phyloP scores from a whole-genome alignment of 2,797 vertebrate species.

The Pogonophryne albipinna region DNA sequence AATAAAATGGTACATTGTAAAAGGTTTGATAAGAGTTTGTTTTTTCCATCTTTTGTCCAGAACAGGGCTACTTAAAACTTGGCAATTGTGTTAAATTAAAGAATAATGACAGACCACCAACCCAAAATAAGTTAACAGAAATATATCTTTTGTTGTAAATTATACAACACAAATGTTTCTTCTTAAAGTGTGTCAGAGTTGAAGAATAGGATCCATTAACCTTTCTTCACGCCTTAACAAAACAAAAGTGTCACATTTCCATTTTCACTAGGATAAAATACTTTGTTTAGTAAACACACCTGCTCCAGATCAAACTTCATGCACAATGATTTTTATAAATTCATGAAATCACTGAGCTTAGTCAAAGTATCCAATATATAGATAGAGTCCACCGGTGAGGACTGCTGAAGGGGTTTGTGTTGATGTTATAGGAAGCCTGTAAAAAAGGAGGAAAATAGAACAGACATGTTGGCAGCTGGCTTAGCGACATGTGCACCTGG shows the following conservation, averaged over 20 bases:
- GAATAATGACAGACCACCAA: constrained; percentile 71
- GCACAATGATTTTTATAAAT: constrained; percentile 63
- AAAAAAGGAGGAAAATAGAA: constrained; percentile 23
- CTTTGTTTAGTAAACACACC: constrained; percentile 72
- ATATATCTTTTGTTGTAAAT: constrained; percentile 67
- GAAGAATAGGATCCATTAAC: constrained; percentile 53
- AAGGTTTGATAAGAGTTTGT: constrained; percentile 75
- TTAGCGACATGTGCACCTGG: constrained; percentile 93
- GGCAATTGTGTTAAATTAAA: constrained; percentile 75
- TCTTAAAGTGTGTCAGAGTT: constrained; percentile 59
- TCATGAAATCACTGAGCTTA: constrained; percentile 69
- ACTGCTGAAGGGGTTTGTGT: constrained; percentile 25
- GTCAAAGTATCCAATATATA: constrained; percentile 50
- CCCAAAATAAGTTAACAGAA: constrained; percentile 81
- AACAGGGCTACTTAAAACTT: constrained; percentile 81
- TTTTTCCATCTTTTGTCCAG: constrained; percentile 75
- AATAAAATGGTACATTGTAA: constrained; percentile 84
- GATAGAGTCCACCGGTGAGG: constrained; percentile 37
- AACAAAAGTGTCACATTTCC: constrained; percentile 57
- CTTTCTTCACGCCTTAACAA: constrained; percentile 51
- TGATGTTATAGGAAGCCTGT: constrained; percentile 41
- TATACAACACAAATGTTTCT: constrained; percentile 59
- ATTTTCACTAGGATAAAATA: constrained; percentile 74
- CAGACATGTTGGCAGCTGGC: constrained; percentile 9
- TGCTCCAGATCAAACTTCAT: constrained; percentile 73